phyloP scores from a whole-genome alignment of 2,797 vertebrate genomes.

The Aulostomus chinensis region DNA sequence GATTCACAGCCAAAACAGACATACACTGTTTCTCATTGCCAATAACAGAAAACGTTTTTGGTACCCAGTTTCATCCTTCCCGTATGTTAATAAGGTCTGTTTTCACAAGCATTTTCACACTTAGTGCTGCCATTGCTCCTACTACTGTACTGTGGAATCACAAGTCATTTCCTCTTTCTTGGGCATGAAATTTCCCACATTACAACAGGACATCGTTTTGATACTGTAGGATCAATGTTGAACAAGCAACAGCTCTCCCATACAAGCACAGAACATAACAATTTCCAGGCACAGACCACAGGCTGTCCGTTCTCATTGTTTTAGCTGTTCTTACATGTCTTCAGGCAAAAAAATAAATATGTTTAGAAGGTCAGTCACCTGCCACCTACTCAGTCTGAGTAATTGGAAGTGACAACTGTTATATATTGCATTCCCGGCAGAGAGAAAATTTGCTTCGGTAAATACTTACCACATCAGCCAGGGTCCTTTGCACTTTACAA shows the following conservation, averaged over 20 bases:
- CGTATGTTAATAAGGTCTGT: constrained; percentile 67
- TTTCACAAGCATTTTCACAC: constrained; percentile 44
- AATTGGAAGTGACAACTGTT: constrained; percentile 79
- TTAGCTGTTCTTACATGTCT: constrained; percentile 68
- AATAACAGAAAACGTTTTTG: constrained; percentile 42
- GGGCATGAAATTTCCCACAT: too few relatives aligned
- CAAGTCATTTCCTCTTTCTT: too few relatives aligned
- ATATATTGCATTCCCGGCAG: constrained; percentile 69
- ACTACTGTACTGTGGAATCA: neutral
- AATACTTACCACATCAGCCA: constrained; percentile 70
- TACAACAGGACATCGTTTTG: too few relatives aligned
- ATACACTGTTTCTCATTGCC: constrained; percentile 34
- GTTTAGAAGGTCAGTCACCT: constrained; percentile 76
- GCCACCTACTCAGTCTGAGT: constrained; percentile 71
- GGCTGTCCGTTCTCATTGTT: constrained; percentile 65
- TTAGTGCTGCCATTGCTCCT: constrained; percentile 24
- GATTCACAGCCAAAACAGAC: constrained; percentile 38
- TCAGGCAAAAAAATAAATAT: constrained; percentile 66
- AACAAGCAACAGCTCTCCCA: too few relatives aligned
- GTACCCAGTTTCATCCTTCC: constrained; percentile 40
- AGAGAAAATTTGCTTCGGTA: constrained; percentile 62
- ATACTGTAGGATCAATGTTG: too few relatives aligned
- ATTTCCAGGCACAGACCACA: too few relatives aligned
- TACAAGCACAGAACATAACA: too few relatives aligned
- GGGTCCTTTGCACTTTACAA: constrained; percentile 58